Base-by-base conservation (phyloP, 2,113 vertebrate genomes). In the Urocolius indicus region DNA sequence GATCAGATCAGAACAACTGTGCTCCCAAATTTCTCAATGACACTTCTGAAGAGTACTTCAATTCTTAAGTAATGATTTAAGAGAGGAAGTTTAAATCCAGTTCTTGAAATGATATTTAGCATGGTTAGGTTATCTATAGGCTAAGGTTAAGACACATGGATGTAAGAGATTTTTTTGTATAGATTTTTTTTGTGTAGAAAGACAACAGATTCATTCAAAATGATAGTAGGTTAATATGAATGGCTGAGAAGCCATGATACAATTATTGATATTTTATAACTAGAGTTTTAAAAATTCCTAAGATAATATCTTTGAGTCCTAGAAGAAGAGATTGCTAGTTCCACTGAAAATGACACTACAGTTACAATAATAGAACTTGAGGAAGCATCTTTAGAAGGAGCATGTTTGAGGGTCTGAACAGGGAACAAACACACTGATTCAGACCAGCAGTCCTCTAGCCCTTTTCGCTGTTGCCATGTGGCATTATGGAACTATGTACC, bases 361-460 rank as follows among this genome's bases (percentile, higher is more conserved):
- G 13, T 46, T 93, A 13, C 4, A 34, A 13, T 13, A 80, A 16
- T 13, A 80, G 72, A 69, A 26, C 11, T 27, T 77, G 29, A n/a
- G 34, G 34, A 84, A 82, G 19, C 14, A 13, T 36, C 62, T 94
- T 41, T 49, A 87, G 24, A 51, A 85, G 30, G 46, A 23, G 18
- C 8, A n/a, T 23, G 11, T 81, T 11, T 63, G 59, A 80, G 67
- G 11, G 8, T 3, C 1, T 81, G 65, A 59, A 10, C 2, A 5
- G 13, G 6, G 10, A 87, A 34, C 7, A 6, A 4, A 76, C 0
- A 0, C 6, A 5, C 27, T 48, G 5, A 5, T 45, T 87, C 23
- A 57, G 45, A 55, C 45, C 76, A 61, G 10, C 26, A 55, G 1
- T 55, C 34, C 23, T 75, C 36, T 29, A 80, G 30, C 27, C 24